A percentile compares a stretch with the other conserved stretches of the same genome.
Evolutionary conservation across 2,113 vertebrate species (phyloP).

Genomic region (Hemicordylus capensis): DNA sequence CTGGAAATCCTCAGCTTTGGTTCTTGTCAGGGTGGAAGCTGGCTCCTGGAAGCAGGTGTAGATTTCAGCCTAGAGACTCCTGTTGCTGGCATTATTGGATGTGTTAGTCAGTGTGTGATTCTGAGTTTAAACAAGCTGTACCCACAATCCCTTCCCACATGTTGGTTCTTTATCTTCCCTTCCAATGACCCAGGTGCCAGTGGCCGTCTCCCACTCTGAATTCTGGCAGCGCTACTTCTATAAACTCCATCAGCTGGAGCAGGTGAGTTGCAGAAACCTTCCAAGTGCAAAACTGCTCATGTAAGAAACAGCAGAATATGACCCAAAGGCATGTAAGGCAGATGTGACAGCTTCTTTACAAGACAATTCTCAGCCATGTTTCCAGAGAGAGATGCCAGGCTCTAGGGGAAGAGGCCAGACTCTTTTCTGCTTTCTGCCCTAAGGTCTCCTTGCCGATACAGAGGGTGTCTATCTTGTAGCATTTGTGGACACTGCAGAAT

Average conservation of each 20-base stretch:
- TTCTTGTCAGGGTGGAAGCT: background rate
- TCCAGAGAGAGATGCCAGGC: background rate
- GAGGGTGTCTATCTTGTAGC: background rate
- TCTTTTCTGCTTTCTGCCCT: background rate
- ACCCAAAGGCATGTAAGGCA: no score
- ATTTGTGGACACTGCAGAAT: background rate
- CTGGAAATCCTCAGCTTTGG: background rate
- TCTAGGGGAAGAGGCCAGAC: background rate
- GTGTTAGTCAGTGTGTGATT: no score
- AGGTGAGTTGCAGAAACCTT: conserved; percentile 75
- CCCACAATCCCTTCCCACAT: background rate
- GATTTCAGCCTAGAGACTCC: background rate
- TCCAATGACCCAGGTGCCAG: conserved; percentile 84
- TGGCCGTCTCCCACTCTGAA: conserved; percentile 91
- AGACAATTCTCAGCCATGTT: background rate
- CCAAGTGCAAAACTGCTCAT: no score
- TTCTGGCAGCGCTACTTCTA: conserved; percentile 99
- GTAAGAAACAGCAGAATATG: no score
- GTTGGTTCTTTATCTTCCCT: background rate
- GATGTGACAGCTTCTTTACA: no score
- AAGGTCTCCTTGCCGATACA: background rate
- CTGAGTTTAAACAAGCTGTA: background rate
- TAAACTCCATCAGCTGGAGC: conserved; percentile 92
- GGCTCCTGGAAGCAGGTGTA: background rate
- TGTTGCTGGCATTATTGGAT: background rate